Evolutionary conservation across 2,113 vertebrate genomes (phyloP).

Genomic region (Fregetta grallaria): DNA sequence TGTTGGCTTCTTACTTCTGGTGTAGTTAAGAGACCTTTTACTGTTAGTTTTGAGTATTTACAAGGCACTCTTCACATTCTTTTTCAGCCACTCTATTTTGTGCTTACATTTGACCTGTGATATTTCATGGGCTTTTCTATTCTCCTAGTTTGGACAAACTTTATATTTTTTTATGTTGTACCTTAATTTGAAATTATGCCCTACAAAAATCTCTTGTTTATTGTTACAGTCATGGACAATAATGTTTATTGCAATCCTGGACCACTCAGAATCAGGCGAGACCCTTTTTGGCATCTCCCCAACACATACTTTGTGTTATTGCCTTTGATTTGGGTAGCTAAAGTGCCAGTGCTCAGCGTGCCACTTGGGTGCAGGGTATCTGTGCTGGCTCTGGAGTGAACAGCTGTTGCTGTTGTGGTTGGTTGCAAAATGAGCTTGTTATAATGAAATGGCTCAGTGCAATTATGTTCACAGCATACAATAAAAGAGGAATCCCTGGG

Average conservation of each 20-base stretch:
- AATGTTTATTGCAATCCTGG: background rate
- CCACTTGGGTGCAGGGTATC: background rate
- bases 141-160: background rate
- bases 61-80: background rate
- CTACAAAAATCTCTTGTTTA: background rate
- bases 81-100: background rate
- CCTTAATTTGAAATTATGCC: background rate
- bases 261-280: background rate
- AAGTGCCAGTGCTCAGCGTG: background rate
- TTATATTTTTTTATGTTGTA: background rate
- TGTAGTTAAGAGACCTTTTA: background rate
- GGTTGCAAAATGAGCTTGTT: slow-evolving; percentile 25
- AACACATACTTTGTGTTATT: background rate
- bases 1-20: background rate
- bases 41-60: background rate
- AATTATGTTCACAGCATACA: background rate
- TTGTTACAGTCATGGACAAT: background rate
- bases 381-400: background rate
- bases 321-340: slow-evolving; percentile 4
- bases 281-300: background rate
- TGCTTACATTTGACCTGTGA: background rate
- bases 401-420: slow-evolving; percentile 36
- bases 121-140: background rate
- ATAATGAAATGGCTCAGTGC: background rate
- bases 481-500: background rate